These are phyloP conservation scores for Pseudopipra pipra DNA, from an alignment of 2,113 vertebrate genomes.

Conservation along the genomic window DNA sequence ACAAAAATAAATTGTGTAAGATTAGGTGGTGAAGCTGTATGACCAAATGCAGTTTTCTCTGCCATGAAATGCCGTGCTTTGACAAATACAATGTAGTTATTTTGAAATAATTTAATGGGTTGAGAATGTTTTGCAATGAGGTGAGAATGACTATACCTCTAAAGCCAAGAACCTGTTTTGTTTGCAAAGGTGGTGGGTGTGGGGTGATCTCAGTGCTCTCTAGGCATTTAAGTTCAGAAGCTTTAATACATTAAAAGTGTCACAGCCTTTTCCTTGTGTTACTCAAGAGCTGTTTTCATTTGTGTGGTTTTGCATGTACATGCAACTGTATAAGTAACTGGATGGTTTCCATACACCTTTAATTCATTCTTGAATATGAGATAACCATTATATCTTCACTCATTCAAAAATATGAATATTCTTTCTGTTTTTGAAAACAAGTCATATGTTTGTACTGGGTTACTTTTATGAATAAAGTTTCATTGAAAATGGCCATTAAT, in stretches of 20 bases:
- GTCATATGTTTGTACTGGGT: background rate
- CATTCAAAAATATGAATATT: background rate
- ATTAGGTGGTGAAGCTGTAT: background rate
- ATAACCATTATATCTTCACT: background rate
- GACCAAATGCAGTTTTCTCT: background rate
- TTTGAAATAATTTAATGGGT: background rate
- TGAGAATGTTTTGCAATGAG: background rate
- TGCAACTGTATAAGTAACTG: background rate
- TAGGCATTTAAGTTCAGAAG: background rate
- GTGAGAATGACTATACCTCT: background rate
- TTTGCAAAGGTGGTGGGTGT: background rate
- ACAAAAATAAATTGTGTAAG: background rate
- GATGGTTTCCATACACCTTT: background rate
- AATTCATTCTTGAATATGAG: background rate
- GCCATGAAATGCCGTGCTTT: background rate
- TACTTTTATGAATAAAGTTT: background rate
- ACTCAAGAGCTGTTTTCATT: background rate
- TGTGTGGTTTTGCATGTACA: background rate
- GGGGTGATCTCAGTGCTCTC: background rate
- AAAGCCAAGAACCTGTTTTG: background rate
- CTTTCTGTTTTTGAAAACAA: background rate
- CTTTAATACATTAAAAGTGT: background rate
- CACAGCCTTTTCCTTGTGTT: background rate
- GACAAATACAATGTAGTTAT: background rate
- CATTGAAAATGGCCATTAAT: background rate